Conservation (phyloP, 2,888 invertebrate species). For the Erannis defoliaria region DNA sequence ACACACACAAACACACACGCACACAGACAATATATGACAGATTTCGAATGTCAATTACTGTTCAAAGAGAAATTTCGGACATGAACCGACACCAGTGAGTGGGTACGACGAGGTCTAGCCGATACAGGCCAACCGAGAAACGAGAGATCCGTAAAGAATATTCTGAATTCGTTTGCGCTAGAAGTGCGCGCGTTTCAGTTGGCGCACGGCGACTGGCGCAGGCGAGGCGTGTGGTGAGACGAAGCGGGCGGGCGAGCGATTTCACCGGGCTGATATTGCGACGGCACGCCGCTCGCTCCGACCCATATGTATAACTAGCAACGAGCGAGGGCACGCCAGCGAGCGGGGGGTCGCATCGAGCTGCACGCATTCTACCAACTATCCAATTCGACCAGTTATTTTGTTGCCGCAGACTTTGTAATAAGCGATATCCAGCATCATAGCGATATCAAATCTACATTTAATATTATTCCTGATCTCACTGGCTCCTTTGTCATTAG, state of each 20-base stretch:
- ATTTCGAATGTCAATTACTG: conserved; percentile 54
- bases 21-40: conserved; percentile 54
- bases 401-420: conserved; percentile 56
- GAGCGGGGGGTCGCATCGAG: conserved; percentile 77
- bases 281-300: conserved; percentile 80
- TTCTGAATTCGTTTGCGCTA: conserved; percentile 81
- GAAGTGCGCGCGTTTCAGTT: conserved; percentile 86
- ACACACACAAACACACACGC: conserved; percentile 56
- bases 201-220: conserved; percentile 86
- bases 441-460: conserved; percentile 12
- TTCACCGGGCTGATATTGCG: conserved; percentile 86
- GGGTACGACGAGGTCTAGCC: conserved; percentile 49
- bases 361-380: conserved; percentile 76
- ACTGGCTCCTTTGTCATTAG: conserved; percentile 15
- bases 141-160: conserved; percentile 72
- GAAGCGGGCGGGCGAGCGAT: conserved; percentile 85
- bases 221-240: conserved; percentile 82
- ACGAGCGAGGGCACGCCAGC: conserved; percentile 77
- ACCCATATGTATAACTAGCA: conserved; percentile 81
- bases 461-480: conserved; percentile 14
- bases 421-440: conserved; percentile 20
- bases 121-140: conserved; percentile 65
- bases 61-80: conserved; percentile 52
- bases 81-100: conserved; percentile 58
- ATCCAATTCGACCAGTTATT: conserved; percentile 75